phyloP scores from a whole-genome alignment of 2,797 vertebrate genomes.

The Muraenolepis orangiensis region DNA sequence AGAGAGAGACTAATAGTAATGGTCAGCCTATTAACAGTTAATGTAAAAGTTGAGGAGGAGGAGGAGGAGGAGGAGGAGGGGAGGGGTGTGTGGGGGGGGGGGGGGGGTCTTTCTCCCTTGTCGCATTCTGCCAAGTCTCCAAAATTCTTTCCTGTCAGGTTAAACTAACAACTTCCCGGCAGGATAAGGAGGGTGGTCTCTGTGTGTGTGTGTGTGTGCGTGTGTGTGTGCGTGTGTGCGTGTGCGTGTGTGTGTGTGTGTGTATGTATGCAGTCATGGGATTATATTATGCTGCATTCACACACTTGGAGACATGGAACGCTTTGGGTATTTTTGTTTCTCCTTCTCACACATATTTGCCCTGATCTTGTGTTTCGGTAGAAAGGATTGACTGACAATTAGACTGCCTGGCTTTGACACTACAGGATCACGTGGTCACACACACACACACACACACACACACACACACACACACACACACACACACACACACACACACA shows the following conservation, averaged over 20 bases:
- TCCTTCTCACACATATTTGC: conserved; percentile 48
- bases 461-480: background rate
- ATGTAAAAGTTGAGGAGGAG: conserved; percentile 49
- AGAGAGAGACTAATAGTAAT: conserved; percentile 32
- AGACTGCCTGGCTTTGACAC: background rate
- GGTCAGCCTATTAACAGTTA: conserved; percentile 74
- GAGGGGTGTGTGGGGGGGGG: conserved; percentile 23
- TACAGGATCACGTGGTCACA: background rate
- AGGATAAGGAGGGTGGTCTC: conserved; percentile 77
- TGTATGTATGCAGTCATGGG: conserved; percentile 16
- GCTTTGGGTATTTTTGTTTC: conserved; percentile 8
- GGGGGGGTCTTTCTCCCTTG: conserved; percentile 50
- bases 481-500: background rate
- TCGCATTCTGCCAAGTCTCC: conserved; percentile 78
- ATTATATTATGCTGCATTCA: conserved; percentile 10
- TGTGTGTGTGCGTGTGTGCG: no score
- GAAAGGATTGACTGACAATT: background rate
- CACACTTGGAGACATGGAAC: conserved; percentile 19
- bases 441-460: background rate
- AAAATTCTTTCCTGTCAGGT: conserved; percentile 87
- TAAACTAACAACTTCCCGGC: conserved; percentile 92
- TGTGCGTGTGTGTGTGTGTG: no score
- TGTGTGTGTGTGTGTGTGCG: no score
- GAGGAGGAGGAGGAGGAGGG: conserved; percentile 44
- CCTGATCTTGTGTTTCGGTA: conserved; percentile 17